These are phyloP conservation scores for Syrmaticus mikado DNA, from an alignment of 2,113 vertebrate genomes.

Conservation along the genomic window DNA sequence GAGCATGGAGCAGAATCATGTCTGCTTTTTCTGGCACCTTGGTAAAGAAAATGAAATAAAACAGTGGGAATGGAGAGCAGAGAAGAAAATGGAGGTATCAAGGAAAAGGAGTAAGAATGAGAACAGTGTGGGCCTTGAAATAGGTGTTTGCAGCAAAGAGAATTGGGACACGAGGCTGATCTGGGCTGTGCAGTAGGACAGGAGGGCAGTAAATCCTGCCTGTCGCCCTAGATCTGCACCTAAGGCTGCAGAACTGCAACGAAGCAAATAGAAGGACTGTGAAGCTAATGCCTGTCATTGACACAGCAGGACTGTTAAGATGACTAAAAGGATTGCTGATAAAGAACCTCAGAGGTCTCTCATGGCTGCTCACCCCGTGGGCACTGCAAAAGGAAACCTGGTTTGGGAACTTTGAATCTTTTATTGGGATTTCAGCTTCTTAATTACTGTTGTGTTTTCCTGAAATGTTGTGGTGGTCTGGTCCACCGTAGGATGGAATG, in stretches of 20 bases:
- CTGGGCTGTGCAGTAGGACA: neutral
- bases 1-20: neutral
- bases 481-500: neutral
- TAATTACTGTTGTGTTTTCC: neutral
- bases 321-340: neutral
- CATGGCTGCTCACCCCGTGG: neutral
- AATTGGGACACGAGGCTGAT: neutral
- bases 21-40: neutral
- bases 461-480: neutral
- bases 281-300: neutral
- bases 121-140: neutral
- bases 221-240: neutral
- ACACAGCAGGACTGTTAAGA: neutral
- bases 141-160: neutral
- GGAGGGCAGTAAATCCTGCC: conserved; percentile 36
- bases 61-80: neutral
- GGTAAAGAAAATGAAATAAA: neutral
- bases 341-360: neutral
- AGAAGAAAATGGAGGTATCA: neutral
- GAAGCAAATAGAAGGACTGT: neutral
- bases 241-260: neutral
- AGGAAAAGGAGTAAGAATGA: neutral
- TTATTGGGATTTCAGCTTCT: neutral
- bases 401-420: neutral
- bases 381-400: neutral